Conservation (phyloP, 2,888 invertebrate genomes). For the Synergus laeviventris region DNA sequence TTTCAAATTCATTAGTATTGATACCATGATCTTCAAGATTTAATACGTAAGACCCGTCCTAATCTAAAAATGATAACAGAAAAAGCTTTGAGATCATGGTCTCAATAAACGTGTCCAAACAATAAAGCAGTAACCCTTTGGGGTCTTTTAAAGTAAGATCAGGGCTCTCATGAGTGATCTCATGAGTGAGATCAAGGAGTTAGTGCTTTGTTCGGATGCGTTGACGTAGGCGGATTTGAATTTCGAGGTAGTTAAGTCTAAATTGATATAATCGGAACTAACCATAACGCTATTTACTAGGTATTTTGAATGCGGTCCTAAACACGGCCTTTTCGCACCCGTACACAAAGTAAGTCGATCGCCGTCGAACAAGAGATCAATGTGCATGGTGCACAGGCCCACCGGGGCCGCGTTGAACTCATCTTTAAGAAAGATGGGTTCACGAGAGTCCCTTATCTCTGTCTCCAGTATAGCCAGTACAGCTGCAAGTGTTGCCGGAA, state of each 20-base stretch:
- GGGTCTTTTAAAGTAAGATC: not conserved
- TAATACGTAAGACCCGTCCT: not conserved
- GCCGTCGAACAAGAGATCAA: slow-evolving; percentile 84
- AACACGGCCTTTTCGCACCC: slow-evolving; percentile 96
- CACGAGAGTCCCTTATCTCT: slow-evolving; percentile 89
- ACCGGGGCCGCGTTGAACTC: slow-evolving; percentile 80
- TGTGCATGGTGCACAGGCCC: slow-evolving; percentile 81
- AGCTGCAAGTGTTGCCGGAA: slow-evolving; percentile 76
- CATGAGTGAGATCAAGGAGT: no score
- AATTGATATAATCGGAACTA: not conserved
- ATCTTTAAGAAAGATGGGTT: slow-evolving; percentile 83
- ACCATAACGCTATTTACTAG: slow-evolving; percentile 77
- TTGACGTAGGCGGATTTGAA: not conserved
- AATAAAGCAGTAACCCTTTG: not conserved
- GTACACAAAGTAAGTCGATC: slow-evolving; percentile 92
- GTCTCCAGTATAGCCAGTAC: slow-evolving; percentile 72
- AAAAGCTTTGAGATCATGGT: not conserved
- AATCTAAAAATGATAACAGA: not conserved
- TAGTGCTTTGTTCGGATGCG: not conserved
- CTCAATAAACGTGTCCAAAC: not conserved
- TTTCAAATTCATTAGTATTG: slow-evolving; percentile 2
- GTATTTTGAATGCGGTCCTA: slow-evolving; percentile 95
- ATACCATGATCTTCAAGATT: not conserved
- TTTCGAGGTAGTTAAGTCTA: not conserved
- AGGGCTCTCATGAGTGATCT: no score